These are phyloP conservation scores for Nibea albiflora DNA, from an alignment of 2,113 vertebrate species.

Conservation along the genomic window DNA sequence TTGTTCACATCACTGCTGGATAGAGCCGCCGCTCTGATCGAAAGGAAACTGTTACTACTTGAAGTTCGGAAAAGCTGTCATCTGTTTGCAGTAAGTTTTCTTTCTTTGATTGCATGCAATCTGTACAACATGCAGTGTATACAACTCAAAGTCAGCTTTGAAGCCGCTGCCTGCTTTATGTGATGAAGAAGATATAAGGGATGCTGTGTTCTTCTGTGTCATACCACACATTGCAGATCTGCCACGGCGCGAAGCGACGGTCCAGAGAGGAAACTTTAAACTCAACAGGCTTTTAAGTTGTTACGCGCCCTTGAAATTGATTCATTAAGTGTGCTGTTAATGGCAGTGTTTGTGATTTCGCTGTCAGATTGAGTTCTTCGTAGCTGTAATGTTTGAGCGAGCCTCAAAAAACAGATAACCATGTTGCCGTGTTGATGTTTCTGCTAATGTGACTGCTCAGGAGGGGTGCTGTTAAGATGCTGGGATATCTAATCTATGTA, in stretches of 20 bases:
- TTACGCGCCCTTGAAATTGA: slow-evolving; percentile 45
- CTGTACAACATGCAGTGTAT: neutral
- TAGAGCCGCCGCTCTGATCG: slow-evolving; percentile 39
- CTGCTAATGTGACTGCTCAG: slow-evolving; percentile 24
- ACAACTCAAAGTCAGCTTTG: neutral
- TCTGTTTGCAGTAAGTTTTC: slow-evolving; percentile 42
- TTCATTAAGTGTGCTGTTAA: slow-evolving; percentile 55
- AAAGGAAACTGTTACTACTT: slow-evolving; percentile 31
- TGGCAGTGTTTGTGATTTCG: slow-evolving; percentile 45
- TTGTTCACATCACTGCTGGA: slow-evolving; percentile 62
- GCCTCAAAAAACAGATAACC: slow-evolving; percentile 46
- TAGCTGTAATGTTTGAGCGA: slow-evolving; percentile 38
- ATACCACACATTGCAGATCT: slow-evolving; percentile 17
- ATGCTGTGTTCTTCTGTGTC: slow-evolving; percentile 28
- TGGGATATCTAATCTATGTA: slow-evolving; percentile 3
- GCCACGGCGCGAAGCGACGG: slow-evolving; percentile 1
- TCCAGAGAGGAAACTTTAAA: slow-evolving; percentile 41
- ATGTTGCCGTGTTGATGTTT: slow-evolving; percentile 56
- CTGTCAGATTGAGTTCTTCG: slow-evolving; percentile 56
- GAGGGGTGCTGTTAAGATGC: slow-evolving; percentile 23
- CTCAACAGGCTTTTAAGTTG: slow-evolving; percentile 33
- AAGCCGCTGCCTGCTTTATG: slow-evolving; percentile 11
- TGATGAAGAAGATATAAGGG: slow-evolving; percentile 9
- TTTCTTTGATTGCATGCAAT: slow-evolving; percentile 31
- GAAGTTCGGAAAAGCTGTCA: slow-evolving; percentile 18